phyloP scores from a whole-genome alignment of 2,888 invertebrate species.

The Rhaphigaster nebulosa region DNA sequence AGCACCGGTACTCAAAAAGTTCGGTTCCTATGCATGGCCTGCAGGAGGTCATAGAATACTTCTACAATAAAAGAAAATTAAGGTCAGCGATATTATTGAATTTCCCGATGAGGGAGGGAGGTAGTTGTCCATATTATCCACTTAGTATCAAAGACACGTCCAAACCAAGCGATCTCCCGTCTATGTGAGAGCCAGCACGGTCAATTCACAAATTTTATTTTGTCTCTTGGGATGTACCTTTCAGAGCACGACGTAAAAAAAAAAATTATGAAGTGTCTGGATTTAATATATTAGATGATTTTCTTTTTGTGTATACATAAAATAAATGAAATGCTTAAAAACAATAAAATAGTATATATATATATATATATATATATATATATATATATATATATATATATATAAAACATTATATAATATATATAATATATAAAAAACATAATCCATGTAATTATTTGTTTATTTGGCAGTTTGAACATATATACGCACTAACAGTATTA shows the following conservation, averaged over 20 bases:
- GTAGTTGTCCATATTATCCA: slow-evolving; percentile 2
- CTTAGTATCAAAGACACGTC: neutral
- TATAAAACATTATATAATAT: too few relatives aligned
- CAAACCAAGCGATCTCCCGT: neutral
- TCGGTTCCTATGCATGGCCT: neutral
- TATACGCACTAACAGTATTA: too few relatives aligned
- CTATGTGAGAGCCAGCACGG: neutral
- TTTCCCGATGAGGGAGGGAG: neutral
- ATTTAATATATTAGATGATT: too few relatives aligned
- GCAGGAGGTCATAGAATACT: neutral
- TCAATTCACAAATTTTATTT: neutral
- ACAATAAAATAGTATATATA: too few relatives aligned
- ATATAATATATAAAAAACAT: too few relatives aligned
- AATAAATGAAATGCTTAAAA: too few relatives aligned
- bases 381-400: too few relatives aligned
- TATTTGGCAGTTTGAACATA: too few relatives aligned
- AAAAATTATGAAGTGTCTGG: neutral
- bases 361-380: too few relatives aligned
- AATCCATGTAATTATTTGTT: too few relatives aligned
- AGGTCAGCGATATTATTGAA: neutral
- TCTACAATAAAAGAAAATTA: slow-evolving; percentile 3
- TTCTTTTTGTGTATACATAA: neutral
- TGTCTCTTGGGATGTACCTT: neutral
- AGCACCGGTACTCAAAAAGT: neutral
- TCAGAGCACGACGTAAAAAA: neutral